Conservation (phyloP, 1,140 invertebrate species). For the Parasteatoda tepidariorum region DNA sequence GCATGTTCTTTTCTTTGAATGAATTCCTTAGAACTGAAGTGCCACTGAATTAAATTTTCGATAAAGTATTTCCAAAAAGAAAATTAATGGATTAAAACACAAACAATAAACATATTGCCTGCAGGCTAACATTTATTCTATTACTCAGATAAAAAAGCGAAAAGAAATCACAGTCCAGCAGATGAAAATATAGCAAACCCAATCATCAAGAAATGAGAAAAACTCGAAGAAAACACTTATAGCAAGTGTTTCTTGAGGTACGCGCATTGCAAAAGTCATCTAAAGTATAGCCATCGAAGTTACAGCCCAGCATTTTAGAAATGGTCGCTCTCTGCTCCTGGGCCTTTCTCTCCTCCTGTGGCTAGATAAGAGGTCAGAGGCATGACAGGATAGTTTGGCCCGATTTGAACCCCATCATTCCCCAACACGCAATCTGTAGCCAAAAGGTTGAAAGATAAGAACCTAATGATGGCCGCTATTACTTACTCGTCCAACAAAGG, state of each 20-base stretch:
- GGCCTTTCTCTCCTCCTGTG: conserved; percentile 45
- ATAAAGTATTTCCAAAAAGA: too few species aligned
- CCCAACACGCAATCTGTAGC: conserved; percentile 51
- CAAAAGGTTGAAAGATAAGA: conserved; percentile 59
- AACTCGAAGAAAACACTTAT: not conserved
- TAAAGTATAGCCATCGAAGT: not conserved
- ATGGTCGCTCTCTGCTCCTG: conserved; percentile 21
- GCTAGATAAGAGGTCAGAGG: conserved; percentile 54
- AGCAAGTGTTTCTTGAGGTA: not conserved
- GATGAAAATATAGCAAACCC: not conserved
- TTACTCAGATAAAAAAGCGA: too few species aligned
- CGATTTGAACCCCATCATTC: conserved; percentile 15
- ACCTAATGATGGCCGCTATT: conserved; percentile 57
- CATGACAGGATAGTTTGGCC: conserved; percentile 20
- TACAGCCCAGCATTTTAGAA: not conserved
- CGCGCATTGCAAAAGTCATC: conserved; percentile 13
- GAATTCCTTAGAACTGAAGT: too few species aligned
- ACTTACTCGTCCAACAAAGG: conserved; percentile 53
- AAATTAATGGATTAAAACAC: too few species aligned
- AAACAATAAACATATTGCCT: too few species aligned
- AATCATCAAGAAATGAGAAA: not conserved
- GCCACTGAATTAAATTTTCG: too few species aligned
- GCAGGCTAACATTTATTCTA: too few species aligned
- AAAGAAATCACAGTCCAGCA: too few species aligned
- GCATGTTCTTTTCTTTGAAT: too few species aligned